A percentile compares a stretch with the other conserved stretches of the same genome.
These are phyloP conservation scores for Hippasteria phrygiana DNA, from an alignment of 53 echinoderm and acorn worm genomes.

Conservation along the genomic window DNA sequence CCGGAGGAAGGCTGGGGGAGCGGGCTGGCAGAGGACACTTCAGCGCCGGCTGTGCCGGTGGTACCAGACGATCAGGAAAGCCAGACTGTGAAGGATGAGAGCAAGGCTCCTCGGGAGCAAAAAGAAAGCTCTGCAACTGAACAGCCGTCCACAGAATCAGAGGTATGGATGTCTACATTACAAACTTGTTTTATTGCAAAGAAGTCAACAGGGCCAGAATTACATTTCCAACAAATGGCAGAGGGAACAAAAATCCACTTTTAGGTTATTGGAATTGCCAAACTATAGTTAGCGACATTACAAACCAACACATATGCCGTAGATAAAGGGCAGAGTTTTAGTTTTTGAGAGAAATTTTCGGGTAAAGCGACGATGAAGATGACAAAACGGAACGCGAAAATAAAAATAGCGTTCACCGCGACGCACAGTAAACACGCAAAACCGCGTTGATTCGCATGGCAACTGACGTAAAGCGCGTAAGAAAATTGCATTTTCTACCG, in stretches of 20 bases:
- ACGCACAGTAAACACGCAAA: too few species aligned
- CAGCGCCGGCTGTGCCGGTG: neutral
- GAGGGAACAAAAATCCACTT: neutral
- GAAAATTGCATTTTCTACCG: too few species aligned
- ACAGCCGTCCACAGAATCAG: constrained; percentile 7
- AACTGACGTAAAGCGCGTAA: too few species aligned
- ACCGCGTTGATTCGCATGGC: too few species aligned
- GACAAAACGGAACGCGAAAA: too few species aligned
- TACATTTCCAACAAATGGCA: neutral
- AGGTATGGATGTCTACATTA: neutral
- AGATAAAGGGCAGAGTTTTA: too few species aligned
- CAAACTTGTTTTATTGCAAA: neutral
- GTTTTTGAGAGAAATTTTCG: too few species aligned
- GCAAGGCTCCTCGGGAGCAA: constrained; percentile 40
- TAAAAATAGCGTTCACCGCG: too few species aligned
- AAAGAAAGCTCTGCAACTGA: constrained; percentile 15
- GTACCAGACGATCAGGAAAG: neutral
- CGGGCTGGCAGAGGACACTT: neutral
- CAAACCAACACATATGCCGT: too few species aligned
- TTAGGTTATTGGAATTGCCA: too few species aligned
- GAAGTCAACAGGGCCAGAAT: neutral
- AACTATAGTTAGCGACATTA: too few species aligned
- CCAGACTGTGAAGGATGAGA: constrained; percentile 13
- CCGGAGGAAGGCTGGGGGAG: neutral
- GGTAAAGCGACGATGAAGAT: too few species aligned